Evolutionary conservation across 2,797 vertebrate species (phyloP), one percentile per base, ranked within the genome.

Genomic region (Mormyrus hasselquistii): DNA sequence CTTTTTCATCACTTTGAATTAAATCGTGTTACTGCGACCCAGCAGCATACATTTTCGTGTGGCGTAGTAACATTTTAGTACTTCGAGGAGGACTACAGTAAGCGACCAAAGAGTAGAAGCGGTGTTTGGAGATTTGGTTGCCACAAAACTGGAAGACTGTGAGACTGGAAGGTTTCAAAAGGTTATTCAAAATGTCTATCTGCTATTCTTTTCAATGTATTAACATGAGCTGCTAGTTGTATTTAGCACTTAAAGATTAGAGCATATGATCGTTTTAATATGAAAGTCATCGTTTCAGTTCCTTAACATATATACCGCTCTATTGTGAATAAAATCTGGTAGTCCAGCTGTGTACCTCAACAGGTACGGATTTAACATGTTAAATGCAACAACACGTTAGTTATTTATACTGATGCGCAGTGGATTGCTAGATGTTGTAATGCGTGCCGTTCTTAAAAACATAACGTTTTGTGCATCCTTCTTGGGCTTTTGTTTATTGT

Each of bases 11-110:
- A 73, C 12, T 52, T 50, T 34, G 22, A 16, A 55, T 52, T 7
- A 52, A 50, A 91, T 86, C 92, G 16, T 87, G 62, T 86, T 91
- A 89, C 91, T 91, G 88, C 38, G 38, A 57, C n/a, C 14, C 73
- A 73, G 25, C 65, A 90, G 62, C 89, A 90, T 44, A 76, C 88
- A 52, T 65, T 59, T 88, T 52, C 69, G 25, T 89, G 89, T 38
- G 73, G 41, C 19, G 41, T n/a, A 79, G 38, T 41, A 6, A 76
- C 44, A 79, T 79, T 41, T 44, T 41, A 79, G 12, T 44, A 79
- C 16, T 79, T 41, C 38, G 41, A 16, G 14, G 5, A 19, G 73
- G 16, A 79, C 73, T 79, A 79, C 73, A 44, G 44, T 44, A 76
- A 76, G 19, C 14, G 44, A 79, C 19, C 65, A 16, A 65, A 10